These are phyloP conservation scores for Eciton burchellii DNA, from an alignment of 1,140 invertebrate genomes.

Conservation along the genomic window DNA sequence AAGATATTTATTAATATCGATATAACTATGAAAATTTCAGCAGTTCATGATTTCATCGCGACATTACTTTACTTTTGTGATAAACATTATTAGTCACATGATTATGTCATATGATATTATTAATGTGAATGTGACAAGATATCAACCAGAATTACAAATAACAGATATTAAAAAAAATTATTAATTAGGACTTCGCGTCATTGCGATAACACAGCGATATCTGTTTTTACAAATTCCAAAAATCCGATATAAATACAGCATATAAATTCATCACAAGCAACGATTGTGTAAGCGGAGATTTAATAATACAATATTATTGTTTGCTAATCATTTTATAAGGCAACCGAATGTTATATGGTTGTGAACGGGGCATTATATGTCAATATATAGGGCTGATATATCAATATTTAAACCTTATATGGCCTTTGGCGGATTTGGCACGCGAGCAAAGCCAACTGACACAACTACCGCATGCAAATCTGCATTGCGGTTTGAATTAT, in stretches of 20 bases:
- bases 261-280: not conserved
- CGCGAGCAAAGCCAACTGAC: slow-evolving; percentile 59
- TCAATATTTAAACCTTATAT: slow-evolving; percentile 25
- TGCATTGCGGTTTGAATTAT: slow-evolving; percentile 77
- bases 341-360: not conserved
- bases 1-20: not conserved
- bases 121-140: not conserved
- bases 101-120: not conserved
- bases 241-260: not conserved
- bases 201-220: not conserved
- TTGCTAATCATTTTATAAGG: slow-evolving; percentile 1
- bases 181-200: not conserved
- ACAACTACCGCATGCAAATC: slow-evolving; percentile 72
- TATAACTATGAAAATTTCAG: not conserved
- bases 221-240: not conserved
- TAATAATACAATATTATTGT: slow-evolving; percentile 14
- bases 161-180: slow-evolving; percentile 4
- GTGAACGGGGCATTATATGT: not conserved
- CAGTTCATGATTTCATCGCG: not conserved
- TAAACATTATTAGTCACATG: not conserved
- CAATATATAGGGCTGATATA: slow-evolving; percentile 1
- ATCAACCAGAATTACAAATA: not conserved
- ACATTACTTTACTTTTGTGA: not conserved
- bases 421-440: slow-evolving; percentile 67
- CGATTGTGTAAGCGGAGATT: not conserved